These are phyloP conservation scores for Atopsyche davidsoni DNA, from an alignment of 1,140 invertebrate genomes.

Conservation along the genomic window DNA sequence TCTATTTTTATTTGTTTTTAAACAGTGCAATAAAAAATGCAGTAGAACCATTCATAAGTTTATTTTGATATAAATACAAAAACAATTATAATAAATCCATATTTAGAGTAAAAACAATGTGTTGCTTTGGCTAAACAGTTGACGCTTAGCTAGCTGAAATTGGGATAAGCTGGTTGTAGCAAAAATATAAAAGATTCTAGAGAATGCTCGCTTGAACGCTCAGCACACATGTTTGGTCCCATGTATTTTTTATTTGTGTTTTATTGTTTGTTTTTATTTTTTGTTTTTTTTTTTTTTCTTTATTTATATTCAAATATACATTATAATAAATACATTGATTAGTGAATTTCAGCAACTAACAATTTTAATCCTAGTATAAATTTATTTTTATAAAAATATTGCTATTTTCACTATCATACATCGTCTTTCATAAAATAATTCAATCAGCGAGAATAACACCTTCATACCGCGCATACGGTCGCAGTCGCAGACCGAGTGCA, in stretches of 20 bases:
- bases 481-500: too few relatives aligned
- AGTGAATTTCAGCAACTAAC: slow-evolving; percentile 24
- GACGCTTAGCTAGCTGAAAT: slow-evolving; percentile 2
- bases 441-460: slow-evolving; percentile 9
- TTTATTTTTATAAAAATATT: slow-evolving; percentile 32
- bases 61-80: background rate
- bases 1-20: background rate
- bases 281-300: slow-evolving; percentile 41
- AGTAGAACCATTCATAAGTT: background rate
- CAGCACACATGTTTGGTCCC: slow-evolving; percentile 14
- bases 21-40: slow-evolving; percentile 8
- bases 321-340: slow-evolving; percentile 47
- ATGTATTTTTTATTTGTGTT: slow-evolving; percentile 31
- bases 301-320: slow-evolving; percentile 47
- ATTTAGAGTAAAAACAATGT: background rate
- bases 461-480: too few relatives aligned
- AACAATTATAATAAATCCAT: background rate
- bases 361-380: slow-evolving; percentile 30
- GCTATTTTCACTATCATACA: slow-evolving; percentile 23
- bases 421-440: slow-evolving; percentile 22
- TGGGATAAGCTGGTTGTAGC: background rate
- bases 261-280: slow-evolving; percentile 40
- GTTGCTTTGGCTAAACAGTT: background rate
- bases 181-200: background rate
- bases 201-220: too few relatives aligned